A percentile compares a stretch with the other conserved stretches of the same genome.
These are phyloP conservation scores for Prionailurus bengalensis DNA, from an alignment of 2,113 vertebrate species.

Conservation along the genomic window DNA sequence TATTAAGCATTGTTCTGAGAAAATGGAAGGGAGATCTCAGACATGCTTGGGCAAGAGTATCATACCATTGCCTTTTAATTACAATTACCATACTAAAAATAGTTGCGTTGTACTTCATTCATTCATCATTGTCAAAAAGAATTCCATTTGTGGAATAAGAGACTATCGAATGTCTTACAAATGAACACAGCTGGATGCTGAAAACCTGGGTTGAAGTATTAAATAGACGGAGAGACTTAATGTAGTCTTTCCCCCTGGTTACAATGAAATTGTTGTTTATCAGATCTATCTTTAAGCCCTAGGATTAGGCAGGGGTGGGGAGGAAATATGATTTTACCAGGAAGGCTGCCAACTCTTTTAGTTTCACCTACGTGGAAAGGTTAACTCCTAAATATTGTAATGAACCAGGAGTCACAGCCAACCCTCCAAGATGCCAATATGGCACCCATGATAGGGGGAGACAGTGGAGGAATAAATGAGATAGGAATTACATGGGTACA, in stretches of 20 bases:
- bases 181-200: constrained; percentile 71
- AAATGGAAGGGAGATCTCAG: constrained; percentile 67
- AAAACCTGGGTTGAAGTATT: constrained; percentile 34
- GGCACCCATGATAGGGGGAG: neutral
- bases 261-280: constrained; percentile 52
- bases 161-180: constrained; percentile 71
- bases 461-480: neutral
- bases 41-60: constrained; percentile 71
- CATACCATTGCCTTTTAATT: constrained; percentile 74
- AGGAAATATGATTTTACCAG: constrained; percentile 43
- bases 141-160: constrained; percentile 69
- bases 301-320: neutral
- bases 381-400: neutral
- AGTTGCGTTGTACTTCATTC: constrained; percentile 67
- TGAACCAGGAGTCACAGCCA: neutral
- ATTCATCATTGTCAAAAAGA: constrained; percentile 60
- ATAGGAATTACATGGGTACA: neutral
- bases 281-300: constrained; percentile 40
- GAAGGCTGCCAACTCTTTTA: constrained; percentile 27
- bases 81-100: constrained; percentile 77
- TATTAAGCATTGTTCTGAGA: constrained; percentile 72
- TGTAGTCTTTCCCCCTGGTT: constrained; percentile 10
- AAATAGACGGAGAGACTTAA: constrained; percentile 33
- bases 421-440: neutral
- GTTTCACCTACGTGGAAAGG: constrained; percentile 47